phyloP scores from a whole-genome alignment of 2,888 invertebrate species.

The Pinctada fucata region DNA sequence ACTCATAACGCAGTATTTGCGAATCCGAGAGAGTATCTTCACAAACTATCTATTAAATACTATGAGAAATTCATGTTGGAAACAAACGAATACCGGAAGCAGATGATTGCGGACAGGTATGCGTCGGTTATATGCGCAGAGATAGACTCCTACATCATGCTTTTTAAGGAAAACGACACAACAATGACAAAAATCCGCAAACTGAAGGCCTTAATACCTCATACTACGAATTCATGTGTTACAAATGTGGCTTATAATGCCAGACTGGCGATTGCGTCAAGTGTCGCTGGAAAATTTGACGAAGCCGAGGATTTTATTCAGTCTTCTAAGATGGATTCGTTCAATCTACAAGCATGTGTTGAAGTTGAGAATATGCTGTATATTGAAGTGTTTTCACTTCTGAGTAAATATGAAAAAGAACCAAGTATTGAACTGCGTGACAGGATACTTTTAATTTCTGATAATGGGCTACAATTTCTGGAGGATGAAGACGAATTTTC shows the following conservation, averaged over 20 bases:
- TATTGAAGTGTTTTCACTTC: constrained; percentile 18
- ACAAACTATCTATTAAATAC: not conserved
- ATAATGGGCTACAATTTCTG: constrained; percentile 15
- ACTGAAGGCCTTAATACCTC: constrained; percentile 12
- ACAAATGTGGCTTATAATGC: constrained; percentile 23
- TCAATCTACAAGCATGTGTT: constrained; percentile 13
- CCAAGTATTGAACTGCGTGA: constrained; percentile 12
- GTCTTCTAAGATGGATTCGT: constrained; percentile 4
- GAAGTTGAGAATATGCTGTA: constrained; percentile 29
- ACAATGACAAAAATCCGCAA: constrained; percentile 12
- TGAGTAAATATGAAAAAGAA: constrained; percentile 18
- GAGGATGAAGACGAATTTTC: constrained; percentile 21
- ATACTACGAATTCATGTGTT: constrained; percentile 20
- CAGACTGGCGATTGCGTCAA: constrained; percentile 21
- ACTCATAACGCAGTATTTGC: constrained; percentile 18
- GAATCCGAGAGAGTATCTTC: constrained; percentile 21
- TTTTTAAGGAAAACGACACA: constrained; percentile 7
- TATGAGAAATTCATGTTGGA: constrained; percentile 3
- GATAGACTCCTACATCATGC: constrained; percentile 31
- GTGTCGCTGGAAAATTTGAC: constrained; percentile 12
- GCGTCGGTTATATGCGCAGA: constrained; percentile 22
- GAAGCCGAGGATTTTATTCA: constrained; percentile 12
- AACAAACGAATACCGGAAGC: not conserved
- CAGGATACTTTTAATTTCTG: constrained; percentile 19
- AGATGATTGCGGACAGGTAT: constrained; percentile 16